Percentiles rank a stretch among this genome's conserved stretches.
These are phyloP conservation scores for Chymomyza costata DNA, from an alignment of 1,140 invertebrate genomes.

Conservation along the genomic window DNA sequence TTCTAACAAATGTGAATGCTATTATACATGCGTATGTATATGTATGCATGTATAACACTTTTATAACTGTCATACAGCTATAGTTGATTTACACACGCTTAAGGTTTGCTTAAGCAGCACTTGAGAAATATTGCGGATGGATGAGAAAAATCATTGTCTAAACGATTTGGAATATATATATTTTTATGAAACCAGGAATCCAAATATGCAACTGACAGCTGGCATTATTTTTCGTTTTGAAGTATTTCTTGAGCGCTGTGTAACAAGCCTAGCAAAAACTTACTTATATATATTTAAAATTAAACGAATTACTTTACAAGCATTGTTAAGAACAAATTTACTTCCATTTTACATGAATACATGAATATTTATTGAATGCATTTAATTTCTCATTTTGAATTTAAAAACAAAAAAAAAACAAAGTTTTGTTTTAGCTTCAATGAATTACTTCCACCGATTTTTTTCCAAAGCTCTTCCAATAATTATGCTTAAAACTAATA, in stretches of 20 bases:
- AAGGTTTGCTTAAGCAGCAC: too few species aligned
- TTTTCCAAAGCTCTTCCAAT: conserved; percentile 73
- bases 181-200: too few species aligned
- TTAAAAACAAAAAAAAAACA: conserved; percentile 32
- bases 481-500: conserved; percentile 15
- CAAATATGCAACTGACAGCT: too few species aligned
- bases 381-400: conserved; percentile 68
- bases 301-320: conserved; percentile 49
- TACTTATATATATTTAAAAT: conserved; percentile 46
- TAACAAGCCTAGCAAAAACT: too few species aligned
- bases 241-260: too few species aligned
- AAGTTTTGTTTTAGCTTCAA: conserved; percentile 55
- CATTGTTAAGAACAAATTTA: conserved; percentile 71
- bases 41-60: conserved; percentile 22
- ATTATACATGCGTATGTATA: conserved; percentile 30
- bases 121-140: not conserved
- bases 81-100: too few species aligned
- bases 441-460: conserved; percentile 65
- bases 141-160: too few species aligned
- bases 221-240: too few species aligned
- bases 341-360: conserved; percentile 60
- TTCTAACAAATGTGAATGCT: conserved; percentile 52
- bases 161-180: too few species aligned
- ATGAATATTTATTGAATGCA: conserved; percentile 66
- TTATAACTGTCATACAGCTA: conserved; percentile 1